Evolutionary conservation across 2,113 vertebrate genomes (phyloP), one percentile per base, ranked within the genome.

Genomic region (Picathartes gymnocephalus): DNA sequence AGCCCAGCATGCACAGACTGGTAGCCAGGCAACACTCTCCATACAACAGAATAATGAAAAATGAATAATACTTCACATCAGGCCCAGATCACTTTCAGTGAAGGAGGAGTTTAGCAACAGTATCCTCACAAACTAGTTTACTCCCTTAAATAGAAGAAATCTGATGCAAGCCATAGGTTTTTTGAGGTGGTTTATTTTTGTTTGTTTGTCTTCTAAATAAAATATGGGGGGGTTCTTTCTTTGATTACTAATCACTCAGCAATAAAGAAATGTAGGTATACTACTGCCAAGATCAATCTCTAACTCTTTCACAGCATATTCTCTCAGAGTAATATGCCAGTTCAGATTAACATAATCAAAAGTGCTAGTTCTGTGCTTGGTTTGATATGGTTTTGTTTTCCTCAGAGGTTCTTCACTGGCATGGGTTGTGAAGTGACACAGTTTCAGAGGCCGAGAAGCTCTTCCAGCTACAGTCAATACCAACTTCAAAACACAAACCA

Each of bases 161-260:
- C 3, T 16, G 28, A 73, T 16, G 15, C 24, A 83, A 62, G 14
- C 13, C 31, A 4, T 9, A 35, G 28, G 10, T 28, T 30, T 45
- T 37, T 6, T 22, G 6, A 21, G 3, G 7, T 15, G 13, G 4
- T 35, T 61, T 40, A 22, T 48, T 51, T 65, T 60, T 53, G 21
- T 15, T 42, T 44, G 13, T 4, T 65, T 62, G 6, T 8, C 81
- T 84, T 70, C 57, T 5, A 28, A 87, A 66, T n/a, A n/a, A 42
- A 70, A 57, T 16, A 15, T 4, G 22, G 1, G 1, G 1, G 1
- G 0, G 0, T 7, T 69, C 42, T 50, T 84, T 24, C 39, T 71
- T 44, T 28, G 20, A 42, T 37, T 53, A 19, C 10, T 17, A 30
- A 22, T 42, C 25, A 53, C 15, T 56, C 33, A 61, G 25, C 14